A percentile compares a stretch with the other conserved stretches of the same genome.
Conservation (phyloP, 2,113 vertebrate species). For the Hydrochoerus hydrochaeris region DNA sequence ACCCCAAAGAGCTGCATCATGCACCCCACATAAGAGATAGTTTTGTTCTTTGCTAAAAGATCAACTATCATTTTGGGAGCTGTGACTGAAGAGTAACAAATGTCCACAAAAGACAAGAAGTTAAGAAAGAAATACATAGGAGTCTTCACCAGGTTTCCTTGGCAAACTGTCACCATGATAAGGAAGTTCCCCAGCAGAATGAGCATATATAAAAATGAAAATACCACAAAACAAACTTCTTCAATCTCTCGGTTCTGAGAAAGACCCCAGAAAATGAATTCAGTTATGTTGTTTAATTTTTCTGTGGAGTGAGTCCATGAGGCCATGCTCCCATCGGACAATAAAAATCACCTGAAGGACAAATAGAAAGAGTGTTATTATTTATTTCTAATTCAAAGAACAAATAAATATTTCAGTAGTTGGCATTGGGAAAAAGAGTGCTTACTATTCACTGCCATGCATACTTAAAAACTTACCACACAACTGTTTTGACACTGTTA, state of each 20-base stretch:
- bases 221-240: constrained; percentile 46
- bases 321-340: background rate
- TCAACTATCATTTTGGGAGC: constrained; percentile 67
- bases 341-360: constrained; percentile 25
- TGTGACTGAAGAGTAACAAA: constrained; percentile 67
- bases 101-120: constrained; percentile 72
- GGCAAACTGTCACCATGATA: constrained; percentile 59
- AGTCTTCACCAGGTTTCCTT: constrained; percentile 14
- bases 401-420: fast-evolving
- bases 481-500: background rate
- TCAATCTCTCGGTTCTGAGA: constrained; percentile 57
- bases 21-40: constrained; percentile 59
- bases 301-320: background rate
- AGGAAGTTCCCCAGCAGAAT: constrained; percentile 69
- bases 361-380: background rate
- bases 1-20: constrained; percentile 68
- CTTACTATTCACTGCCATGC: background rate
- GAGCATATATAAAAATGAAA: constrained; percentile 51
- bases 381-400: background rate
- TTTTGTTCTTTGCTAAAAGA: constrained; percentile 48
- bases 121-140: constrained; percentile 75
- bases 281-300: constrained; percentile 56
- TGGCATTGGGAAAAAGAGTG: background rate
- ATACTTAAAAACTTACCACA: background rate
- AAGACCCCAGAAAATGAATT: constrained; percentile 68